A percentile compares a stretch with the other conserved stretches of the same genome.
Evolutionary conservation across 2,797 vertebrate genomes (phyloP).

Genomic region (Hirundo rustica): DNA sequence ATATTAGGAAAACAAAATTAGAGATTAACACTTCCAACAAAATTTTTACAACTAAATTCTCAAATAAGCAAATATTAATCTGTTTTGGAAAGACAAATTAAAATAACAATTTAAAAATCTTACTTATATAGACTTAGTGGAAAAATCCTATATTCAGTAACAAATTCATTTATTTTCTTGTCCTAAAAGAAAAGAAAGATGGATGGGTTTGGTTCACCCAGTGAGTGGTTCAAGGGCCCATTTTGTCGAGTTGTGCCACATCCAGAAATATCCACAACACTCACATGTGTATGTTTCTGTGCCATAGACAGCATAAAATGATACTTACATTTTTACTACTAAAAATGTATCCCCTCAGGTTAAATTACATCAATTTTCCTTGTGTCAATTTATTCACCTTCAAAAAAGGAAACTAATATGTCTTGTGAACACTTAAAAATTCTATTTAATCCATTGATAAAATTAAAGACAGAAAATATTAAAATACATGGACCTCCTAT

Average conservation of each 20-base stretch:
- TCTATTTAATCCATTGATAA: not conserved
- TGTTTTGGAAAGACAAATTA: not conserved
- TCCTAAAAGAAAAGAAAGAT: not conserved
- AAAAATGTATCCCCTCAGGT: not conserved
- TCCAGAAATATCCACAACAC: not conserved
- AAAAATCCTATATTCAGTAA: not conserved
- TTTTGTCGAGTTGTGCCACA: not conserved
- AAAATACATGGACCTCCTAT: not conserved
- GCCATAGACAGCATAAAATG: not conserved
- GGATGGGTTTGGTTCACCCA: not conserved
- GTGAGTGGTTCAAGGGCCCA: not conserved
- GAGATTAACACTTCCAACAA: not conserved
- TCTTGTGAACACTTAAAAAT: not conserved
- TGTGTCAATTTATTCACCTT: not conserved
- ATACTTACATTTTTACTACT: not conserved
- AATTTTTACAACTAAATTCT: not conserved
- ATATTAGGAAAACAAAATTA: not conserved
- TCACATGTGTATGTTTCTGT: not conserved
- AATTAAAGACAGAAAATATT: not conserved
- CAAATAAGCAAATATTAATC: not conserved
- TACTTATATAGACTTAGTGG: not conserved
- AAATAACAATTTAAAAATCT: not conserved
- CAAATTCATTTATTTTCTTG: not conserved
- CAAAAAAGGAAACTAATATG: not conserved
- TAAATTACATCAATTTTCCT: not conserved